phyloP scores from a whole-genome alignment of 2,888 invertebrate genomes.

The Lissonota sp. region DNA sequence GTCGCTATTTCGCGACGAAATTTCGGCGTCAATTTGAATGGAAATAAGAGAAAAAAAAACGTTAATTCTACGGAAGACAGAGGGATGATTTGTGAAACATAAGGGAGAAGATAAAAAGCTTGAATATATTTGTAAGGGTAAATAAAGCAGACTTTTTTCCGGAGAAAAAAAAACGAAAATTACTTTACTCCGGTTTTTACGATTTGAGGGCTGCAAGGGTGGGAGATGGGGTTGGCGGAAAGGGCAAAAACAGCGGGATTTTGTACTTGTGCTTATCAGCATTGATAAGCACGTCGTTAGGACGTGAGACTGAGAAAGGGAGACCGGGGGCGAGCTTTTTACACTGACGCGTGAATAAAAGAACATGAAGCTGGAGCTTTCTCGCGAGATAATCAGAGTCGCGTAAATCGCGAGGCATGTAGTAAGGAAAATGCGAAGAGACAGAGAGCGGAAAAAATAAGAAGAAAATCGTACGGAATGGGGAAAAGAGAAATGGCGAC shows the following conservation, averaged over 20 bases:
- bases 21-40: too few relatives aligned
- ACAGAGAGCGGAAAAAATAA: conserved; percentile 22
- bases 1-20: too few relatives aligned
- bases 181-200: neutral
- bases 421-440: conserved; percentile 11
- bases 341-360: conserved; percentile 34
- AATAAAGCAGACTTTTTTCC: neutral
- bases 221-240: neutral
- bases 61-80: neutral
- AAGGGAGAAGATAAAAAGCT: neutral
- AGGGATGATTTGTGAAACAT: neutral
- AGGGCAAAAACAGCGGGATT: neutral
- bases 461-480: conserved; percentile 5
- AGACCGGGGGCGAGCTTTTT: conserved; percentile 6
- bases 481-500: conserved; percentile 16
- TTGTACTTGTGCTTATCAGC: neutral
- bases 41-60: neutral
- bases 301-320: neutral
- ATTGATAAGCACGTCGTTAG: neutral
- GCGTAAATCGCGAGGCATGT: conserved; percentile 46
- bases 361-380: conserved; percentile 8
- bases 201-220: neutral
- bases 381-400: conserved; percentile 48
- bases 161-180: neutral
- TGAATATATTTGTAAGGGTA: neutral